Conservation (phyloP, 2,113 vertebrate species). For the Strix uralensis region DNA sequence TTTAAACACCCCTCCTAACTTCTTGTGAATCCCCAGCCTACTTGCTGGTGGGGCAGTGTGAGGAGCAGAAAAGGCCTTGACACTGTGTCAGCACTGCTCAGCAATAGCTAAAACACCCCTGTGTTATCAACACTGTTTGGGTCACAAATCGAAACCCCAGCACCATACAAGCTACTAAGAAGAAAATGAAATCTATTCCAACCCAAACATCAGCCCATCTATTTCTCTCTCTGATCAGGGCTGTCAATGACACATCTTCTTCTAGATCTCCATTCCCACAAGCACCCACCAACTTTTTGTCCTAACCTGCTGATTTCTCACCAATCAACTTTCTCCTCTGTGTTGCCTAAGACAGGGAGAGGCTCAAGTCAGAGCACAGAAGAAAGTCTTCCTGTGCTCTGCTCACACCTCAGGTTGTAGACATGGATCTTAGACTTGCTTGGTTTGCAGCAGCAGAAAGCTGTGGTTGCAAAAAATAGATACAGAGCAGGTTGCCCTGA, state of each 20-base stretch:
- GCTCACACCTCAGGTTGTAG: neutral
- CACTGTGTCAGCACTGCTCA: neutral
- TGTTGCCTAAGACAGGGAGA: neutral
- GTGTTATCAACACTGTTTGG: neutral
- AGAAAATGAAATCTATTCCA: neutral
- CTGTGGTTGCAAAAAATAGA: neutral
- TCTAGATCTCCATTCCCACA: neutral
- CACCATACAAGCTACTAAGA: accelerated
- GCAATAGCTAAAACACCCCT: neutral
- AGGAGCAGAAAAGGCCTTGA: neutral
- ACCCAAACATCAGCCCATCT: neutral
- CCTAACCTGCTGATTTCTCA: neutral
- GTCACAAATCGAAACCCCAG: neutral
- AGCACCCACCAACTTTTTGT: neutral
- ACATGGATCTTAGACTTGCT: neutral
- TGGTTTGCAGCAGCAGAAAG: neutral
- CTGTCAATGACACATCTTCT: neutral
- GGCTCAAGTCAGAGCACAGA: neutral
- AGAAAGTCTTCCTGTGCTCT: neutral
- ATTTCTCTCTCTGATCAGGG: neutral
- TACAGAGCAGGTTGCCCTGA: accelerated
- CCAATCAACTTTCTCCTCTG: neutral
- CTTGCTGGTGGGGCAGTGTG: accelerated
- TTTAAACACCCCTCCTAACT: neutral
- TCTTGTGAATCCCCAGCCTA: neutral